Base-by-base conservation (phyloP, 1,140 invertebrate species). In the Macrocentrus cingulum region DNA sequence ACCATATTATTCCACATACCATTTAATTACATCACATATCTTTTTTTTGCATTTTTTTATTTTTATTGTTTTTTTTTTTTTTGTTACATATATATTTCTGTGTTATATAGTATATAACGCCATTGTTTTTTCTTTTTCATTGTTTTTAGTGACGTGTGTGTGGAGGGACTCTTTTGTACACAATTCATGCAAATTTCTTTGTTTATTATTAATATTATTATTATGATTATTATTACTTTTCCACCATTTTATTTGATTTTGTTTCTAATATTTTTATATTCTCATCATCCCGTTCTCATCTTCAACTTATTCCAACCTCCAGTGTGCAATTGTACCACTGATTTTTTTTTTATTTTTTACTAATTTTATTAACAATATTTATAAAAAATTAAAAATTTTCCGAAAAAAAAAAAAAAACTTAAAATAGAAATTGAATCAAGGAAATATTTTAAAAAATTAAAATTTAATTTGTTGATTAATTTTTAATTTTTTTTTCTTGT, bases 121-220 rank as follows among this genome's bases (percentile, higher is more conserved):
- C 51, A 42, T 59, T 39, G 23, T 45, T 36, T 44, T 48, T 20
- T 61, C 19, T 23, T 16, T 69, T 69, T 72, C 63, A 68, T 70
- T 69, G 65, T 72, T 75, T 75, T 69, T 62, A 71, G 72, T 79
- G 74, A 77, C 68, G 76, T n/a, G n/a, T n/a, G n/a, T n/a, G n/a
- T 80, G 77, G 77, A 80, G 76, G 77, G 77, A 80, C 68, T 79
- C 70, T 70, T 78, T 80, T 79, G 75, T 80, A 79, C 77, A 76
- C 25, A 29, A 75, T 75, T 70, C 70, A 80, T 76, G 71, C 74
- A 72, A 72, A 72, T 72, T 61, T 80, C 77, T 74, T 70, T 74
- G 72, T 74, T 70, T 70, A 64, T 70, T 61, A 76, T 77, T 76
- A 74, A 55, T 45, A 29, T n/a, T n/a, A n/a, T n/a, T n/a, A n/a